phyloP scores from a whole-genome alignment of 1,140 invertebrate species.

The Saccostrea echinata region DNA sequence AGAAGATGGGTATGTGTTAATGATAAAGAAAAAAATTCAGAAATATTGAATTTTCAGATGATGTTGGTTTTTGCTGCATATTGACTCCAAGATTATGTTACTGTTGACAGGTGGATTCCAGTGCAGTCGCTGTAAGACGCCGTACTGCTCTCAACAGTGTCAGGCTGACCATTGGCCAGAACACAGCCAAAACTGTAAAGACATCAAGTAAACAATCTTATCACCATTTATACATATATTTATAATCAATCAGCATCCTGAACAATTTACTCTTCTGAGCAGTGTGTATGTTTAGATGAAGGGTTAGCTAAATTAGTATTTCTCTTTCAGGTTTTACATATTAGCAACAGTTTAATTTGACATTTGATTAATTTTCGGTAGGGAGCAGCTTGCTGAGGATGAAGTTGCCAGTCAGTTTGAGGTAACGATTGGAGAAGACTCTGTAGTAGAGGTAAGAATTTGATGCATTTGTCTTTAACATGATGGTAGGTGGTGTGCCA shows the following conservation, averaged over 20 bases:
- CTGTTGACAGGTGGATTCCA: conserved; percentile 38
- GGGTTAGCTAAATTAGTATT: no score
- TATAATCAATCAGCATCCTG: no score
- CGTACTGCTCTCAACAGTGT: conserved; percentile 49
- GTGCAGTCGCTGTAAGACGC: conserved; percentile 55
- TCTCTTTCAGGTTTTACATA: no score
- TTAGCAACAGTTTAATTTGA: neutral
- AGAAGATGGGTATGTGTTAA: neutral
- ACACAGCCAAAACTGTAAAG: conserved; percentile 36
- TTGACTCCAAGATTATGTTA: neutral
- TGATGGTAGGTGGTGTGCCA: no score
- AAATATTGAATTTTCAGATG: no score
- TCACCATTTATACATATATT: no score
- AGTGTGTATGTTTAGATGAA: no score
- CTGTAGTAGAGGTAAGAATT: neutral
- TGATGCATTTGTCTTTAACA: no score
- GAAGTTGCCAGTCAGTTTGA: conserved; percentile 50
- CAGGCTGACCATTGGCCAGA: conserved; percentile 48
- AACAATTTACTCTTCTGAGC: no score
- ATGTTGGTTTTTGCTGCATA: no score
- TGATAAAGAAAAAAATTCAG: neutral
- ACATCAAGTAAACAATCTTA: neutral
- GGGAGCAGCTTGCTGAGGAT: neutral
- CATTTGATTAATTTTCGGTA: conserved; percentile 10
- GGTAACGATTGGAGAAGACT: conserved; percentile 39